Evolutionary conservation across 2,888 invertebrate species (phyloP), one percentile per base, ranked within the genome.

Genomic region (Oscheius sp.): DNA sequence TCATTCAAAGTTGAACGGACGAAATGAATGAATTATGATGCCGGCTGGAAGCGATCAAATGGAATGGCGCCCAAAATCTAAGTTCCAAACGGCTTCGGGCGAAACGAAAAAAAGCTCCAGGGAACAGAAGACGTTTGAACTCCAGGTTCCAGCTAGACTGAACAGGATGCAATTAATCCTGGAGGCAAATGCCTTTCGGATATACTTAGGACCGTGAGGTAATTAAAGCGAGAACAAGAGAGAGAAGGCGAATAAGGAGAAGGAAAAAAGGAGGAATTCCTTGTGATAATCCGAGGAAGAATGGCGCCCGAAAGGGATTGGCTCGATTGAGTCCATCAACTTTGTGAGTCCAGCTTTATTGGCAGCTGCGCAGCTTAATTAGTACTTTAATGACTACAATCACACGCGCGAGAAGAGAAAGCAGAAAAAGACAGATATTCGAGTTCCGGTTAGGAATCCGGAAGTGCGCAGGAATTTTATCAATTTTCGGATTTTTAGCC

Each of bases 311-410:
- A 18, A 21, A 21, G 23, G 25, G 46, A 63, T 9, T 25, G 63
- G 21, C n/a, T 9, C 45, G 18, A 45, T 23, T 18, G 43, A 63
- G 63, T 63, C 35, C 52, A 52, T 66, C 66, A 66, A 66, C 45
- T 66, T 49, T 49, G 18, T 46, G 52, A 27, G 52, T 25, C 35
- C 23, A 27, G 66, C 52, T 66, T 66, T 66, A 52, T 35, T 49
- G 35, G 66, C 66, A 66, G 66, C 66, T 66, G 66, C 18, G 66
- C 66, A 35, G 16, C 49, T 66, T 35, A 66, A 66, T 66, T 66
- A 66, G 52, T 52, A 66, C n/a, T 66, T 66, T 66, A 66, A 66
- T 66, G 66, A 18, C 52, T 18, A n/a, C 63, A 46, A 63, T 63
- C 63, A 23, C 45, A 46, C 63, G 35, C 35, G 35, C 35, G 3